Percentiles rank a stretch among this genome's conserved stretches.
Evolutionary conservation across 2,888 invertebrate genomes (phyloP).

Genomic region (Hypena proboscidalis): DNA sequence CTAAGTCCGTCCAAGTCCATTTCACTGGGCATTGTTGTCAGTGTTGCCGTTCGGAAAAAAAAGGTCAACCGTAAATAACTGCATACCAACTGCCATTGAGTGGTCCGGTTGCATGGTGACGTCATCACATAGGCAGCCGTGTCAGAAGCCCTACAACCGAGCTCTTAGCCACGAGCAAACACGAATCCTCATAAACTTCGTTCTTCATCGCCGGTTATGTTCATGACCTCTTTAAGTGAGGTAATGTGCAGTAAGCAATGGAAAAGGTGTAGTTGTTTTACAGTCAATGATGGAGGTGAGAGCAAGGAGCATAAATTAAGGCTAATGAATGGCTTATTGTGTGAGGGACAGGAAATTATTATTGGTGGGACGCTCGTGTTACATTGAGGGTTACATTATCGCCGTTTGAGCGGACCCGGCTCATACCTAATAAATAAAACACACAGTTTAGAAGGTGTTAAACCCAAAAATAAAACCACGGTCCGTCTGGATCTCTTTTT

Average conservation of each 20-base stretch:
- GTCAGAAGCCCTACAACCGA: constrained; percentile 73
- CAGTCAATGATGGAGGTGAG: constrained; percentile 67
- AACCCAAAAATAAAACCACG: no score
- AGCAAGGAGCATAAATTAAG: constrained; percentile 81
- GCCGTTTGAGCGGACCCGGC: constrained; percentile 17
- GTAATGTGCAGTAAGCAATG: constrained; percentile 50
- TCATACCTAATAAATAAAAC: no score
- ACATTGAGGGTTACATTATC: constrained; percentile 54
- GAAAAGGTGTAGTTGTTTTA: constrained; percentile 47
- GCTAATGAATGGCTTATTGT: constrained; percentile 84
- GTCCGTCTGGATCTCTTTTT: no score
- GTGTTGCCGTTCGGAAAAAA: constrained; percentile 32
- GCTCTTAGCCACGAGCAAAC: constrained; percentile 51
- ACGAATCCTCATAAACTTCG: constrained; percentile 51
- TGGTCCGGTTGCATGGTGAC: constrained; percentile 67
- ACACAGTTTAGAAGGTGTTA: constrained; percentile 2
- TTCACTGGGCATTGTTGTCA: constrained; percentile 32
- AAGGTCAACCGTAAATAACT: constrained; percentile 45
- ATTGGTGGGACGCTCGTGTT: constrained; percentile 68
- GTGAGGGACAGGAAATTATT: constrained; percentile 80
- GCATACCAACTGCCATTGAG: constrained; percentile 62
- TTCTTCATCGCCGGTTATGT: constrained; percentile 63
- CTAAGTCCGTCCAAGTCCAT: no score
- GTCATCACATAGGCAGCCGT: constrained; percentile 76
- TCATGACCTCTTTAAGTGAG: constrained; percentile 42